Percentiles rank a stretch among this genome's conserved stretches.
Evolutionary conservation across 2,888 invertebrate species (phyloP).

Genomic region (Adela reaumurella): DNA sequence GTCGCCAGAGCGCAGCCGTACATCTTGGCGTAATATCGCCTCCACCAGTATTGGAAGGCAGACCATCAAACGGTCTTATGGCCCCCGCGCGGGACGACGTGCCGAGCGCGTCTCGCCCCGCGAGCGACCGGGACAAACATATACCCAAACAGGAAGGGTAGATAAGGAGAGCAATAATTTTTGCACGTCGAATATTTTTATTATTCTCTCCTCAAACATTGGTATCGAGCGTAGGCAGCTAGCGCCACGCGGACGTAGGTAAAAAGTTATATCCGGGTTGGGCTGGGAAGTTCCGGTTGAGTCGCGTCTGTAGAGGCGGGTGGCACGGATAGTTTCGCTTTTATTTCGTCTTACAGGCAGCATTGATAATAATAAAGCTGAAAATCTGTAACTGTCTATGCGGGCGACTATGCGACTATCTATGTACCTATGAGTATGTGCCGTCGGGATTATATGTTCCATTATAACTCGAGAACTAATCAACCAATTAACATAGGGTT

Average conservation of each 20-base stretch:
- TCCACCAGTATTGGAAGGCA: conserved; percentile 54
- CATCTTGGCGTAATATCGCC: conserved; percentile 47
- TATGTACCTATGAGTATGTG: too few relatives aligned
- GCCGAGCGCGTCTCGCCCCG: conserved; percentile 30
- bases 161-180: conserved; percentile 29
- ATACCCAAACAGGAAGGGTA: conserved; percentile 18
- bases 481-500: too few relatives aligned
- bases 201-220: conserved; percentile 38
- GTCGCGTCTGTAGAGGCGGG: too few relatives aligned
- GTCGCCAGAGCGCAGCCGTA: conserved; percentile 53
- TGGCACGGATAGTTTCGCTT: too few relatives aligned
- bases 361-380: too few relatives aligned
- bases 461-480: too few relatives aligned
- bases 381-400: too few relatives aligned
- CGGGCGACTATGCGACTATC: too few relatives aligned
- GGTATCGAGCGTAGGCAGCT: conserved; percentile 20
- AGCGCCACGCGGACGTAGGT: conserved; percentile 9
- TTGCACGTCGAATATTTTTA: conserved; percentile 40
- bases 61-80: conserved; percentile 55
- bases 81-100: conserved; percentile 36
- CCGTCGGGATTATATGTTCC: too few relatives aligned
- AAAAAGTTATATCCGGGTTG: conserved; percentile 8
- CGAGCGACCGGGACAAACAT: conserved; percentile 25
- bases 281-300: conserved; percentile 20
- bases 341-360: too few relatives aligned